Evolutionary conservation across 92 coral and sea anemone genomes (phyloP).

Genomic region (Epizoanthus fatuus): DNA sequence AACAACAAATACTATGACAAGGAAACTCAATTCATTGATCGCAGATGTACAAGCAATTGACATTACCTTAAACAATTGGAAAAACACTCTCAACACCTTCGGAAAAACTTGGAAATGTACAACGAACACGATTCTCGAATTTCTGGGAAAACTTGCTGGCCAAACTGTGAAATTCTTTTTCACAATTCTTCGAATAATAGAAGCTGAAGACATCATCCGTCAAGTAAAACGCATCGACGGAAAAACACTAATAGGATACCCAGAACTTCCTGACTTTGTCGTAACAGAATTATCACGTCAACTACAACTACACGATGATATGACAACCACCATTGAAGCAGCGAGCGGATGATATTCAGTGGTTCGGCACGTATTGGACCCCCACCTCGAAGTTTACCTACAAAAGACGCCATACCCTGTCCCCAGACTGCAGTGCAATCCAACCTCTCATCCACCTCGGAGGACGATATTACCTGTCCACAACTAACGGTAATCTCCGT

Average conservation of each 20-base stretch:
- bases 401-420: not conserved
- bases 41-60: slow-evolving; percentile 2
- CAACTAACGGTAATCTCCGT: too few relatives aligned
- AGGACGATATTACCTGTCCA: too few relatives aligned
- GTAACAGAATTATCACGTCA: too few relatives aligned
- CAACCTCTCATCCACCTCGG: too few relatives aligned
- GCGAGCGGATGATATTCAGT: too few relatives aligned
- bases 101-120: slow-evolving; percentile 16
- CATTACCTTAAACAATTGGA: slow-evolving; percentile 30
- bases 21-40: slow-evolving; percentile 27
- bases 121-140: slow-evolving; percentile 14
- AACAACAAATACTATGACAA: slow-evolving; percentile 21
- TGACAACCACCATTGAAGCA: not conserved
- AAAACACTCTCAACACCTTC: slow-evolving; percentile 10
- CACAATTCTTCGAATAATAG: slow-evolving; percentile 2
- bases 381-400: not conserved
- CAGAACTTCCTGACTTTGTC: too few relatives aligned
- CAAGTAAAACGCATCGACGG: slow-evolving; percentile 12
- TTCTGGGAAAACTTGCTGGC: slow-evolving; percentile 36
- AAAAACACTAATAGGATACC: not conserved
- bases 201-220: not conserved
- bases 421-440: not conserved
- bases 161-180: not conserved
- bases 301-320: not conserved
- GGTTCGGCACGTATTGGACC: not conserved